Evolutionary conservation across 2,113 vertebrate genomes (phyloP), one percentile per base, ranked within the genome.

Genomic region (Gallinago media): DNA sequence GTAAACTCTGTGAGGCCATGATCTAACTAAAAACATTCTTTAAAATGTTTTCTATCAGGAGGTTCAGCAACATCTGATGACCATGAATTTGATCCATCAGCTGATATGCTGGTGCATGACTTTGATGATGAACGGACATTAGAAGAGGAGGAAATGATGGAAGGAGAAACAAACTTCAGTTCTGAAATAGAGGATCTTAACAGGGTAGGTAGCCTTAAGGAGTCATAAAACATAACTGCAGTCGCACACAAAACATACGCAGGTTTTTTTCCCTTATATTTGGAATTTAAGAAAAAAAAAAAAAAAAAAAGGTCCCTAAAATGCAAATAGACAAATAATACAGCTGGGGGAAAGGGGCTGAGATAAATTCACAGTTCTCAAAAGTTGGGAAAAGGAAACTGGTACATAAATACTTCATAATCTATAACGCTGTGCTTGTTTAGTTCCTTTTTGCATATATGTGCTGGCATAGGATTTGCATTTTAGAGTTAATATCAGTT

Each of bases 71-170:
- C 98, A 97, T 99, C 99, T 74, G 99, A 99, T 92, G 99, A 99
- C 98, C 98, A 98, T 98, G 99, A 99, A 94, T 99, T 99, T 93
- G 99, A 99, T 97, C 99, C 99, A 77, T 98, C 99, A 65, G 99
- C 99, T 97, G 99, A 99, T 91, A 99, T 99, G 99, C 98, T 99
- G 85, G 99, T 99, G 94, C 99, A 99, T 96, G 99, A 99, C 98
- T 99, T 99, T 97, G 99, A 99, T 92, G 99, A 99, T 89, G 99
- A 99, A 93, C 98, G 99, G 77, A 99, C 99, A 61, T 96, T 99
- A 98, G 99, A 99, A 95, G 99, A 99, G 85, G 99, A 99, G 97
- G 99, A 99, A 97, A 98, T 99, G 98, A 98, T 99, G 98, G 99
- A 99, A 96, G 99, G 99, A 96, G 99, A 99, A 88, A 99, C 99